A percentile compares a stretch with the other conserved stretches of the same genome.
Conservation (phyloP, 1,140 invertebrate species). For the Drosophila persimilis region DNA sequence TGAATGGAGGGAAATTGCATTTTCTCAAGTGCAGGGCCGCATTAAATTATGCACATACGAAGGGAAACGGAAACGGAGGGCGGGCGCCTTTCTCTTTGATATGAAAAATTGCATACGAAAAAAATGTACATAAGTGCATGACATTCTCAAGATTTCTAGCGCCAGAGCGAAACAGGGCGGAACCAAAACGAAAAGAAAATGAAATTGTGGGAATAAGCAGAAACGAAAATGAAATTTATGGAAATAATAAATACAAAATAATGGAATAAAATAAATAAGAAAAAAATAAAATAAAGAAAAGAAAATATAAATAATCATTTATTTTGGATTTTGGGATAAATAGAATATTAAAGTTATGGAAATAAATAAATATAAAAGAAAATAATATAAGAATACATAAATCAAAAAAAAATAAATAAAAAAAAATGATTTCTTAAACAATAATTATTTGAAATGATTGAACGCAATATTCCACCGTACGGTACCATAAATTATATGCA, state of each 20-base stretch:
- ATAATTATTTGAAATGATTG: no score
- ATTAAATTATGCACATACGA: conserved; percentile 53
- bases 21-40: conserved; percentile 56
- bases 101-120: conserved; percentile 24
- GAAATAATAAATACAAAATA: conserved; percentile 12
- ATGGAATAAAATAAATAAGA: not conserved
- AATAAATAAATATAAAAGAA: conserved; percentile 24
- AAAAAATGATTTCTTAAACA: not conserved
- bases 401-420: not conserved
- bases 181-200: conserved; percentile 17
- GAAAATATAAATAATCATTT: no score
- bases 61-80: not conserved
- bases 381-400: no score
- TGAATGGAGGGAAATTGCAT: conserved; percentile 54
- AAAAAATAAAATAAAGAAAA: not conserved
- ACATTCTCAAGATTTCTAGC: conserved; percentile 46
- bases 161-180: conserved; percentile 12
- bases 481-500: no score
- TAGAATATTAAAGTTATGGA: no score
- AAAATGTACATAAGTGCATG: conserved; percentile 29
- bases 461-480: no score
- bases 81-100: conserved; percentile 34
- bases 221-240: conserved; percentile 34
- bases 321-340: not conserved
- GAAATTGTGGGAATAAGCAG: conserved; percentile 20